Conservation (phyloP, 2,888 invertebrate genomes). For the Emesis furor region DNA sequence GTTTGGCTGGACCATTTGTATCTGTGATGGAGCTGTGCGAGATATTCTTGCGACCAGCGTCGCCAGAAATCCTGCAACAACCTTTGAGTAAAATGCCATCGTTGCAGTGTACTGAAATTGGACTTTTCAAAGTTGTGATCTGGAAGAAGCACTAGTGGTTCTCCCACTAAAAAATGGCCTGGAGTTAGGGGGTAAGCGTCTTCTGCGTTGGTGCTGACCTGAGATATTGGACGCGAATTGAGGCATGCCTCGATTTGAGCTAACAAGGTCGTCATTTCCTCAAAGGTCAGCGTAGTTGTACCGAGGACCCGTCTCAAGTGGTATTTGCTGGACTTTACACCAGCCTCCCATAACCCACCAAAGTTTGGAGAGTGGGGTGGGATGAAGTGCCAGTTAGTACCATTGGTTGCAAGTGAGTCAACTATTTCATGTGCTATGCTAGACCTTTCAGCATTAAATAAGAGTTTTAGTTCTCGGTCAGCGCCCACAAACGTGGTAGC, state of each 20-base stretch:
- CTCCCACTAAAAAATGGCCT: background rate
- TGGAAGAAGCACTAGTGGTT: background rate
- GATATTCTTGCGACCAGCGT: background rate
- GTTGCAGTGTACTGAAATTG: background rate
- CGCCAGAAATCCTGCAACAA: background rate
- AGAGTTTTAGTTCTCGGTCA: constrained; percentile 19
- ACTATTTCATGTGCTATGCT: constrained; percentile 3
- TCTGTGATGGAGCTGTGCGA: background rate
- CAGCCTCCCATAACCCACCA: too few relatives aligned
- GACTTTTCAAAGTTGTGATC: background rate
- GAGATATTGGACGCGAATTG: background rate
- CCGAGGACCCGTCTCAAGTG: background rate
- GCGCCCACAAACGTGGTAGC: constrained; percentile 61
- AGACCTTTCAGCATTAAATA: constrained; percentile 21
- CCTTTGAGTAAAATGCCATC: constrained; percentile 3
- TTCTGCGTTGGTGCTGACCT: too few relatives aligned
- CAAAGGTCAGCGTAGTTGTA: background rate
- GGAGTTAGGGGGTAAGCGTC: background rate
- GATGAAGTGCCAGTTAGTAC: background rate
- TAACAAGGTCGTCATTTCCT: background rate
- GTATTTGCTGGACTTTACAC: too few relatives aligned
- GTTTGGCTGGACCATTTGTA: background rate
- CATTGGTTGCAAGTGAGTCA: background rate
- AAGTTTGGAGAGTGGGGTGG: too few relatives aligned
- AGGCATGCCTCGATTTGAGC: background rate